Evolutionary conservation across 2,888 invertebrate species (phyloP).

Genomic region (Tridacna crocea): DNA sequence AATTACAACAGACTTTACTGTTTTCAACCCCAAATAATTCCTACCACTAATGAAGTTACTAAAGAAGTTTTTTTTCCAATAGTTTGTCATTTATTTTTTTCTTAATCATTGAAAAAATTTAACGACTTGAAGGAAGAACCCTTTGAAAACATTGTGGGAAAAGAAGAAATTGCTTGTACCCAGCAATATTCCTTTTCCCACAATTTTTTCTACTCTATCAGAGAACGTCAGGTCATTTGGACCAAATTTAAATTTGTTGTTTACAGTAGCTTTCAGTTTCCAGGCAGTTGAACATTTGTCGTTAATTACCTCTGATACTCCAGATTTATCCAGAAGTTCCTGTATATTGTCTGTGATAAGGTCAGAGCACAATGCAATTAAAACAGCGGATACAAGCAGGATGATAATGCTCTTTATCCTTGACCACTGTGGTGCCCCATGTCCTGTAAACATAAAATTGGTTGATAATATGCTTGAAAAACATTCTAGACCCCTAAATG

Average conservation of each 20-base stretch:
- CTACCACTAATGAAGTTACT: too few relatives aligned
- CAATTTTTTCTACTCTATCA: background rate
- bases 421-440: conserved; percentile 79
- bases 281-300: too few relatives aligned
- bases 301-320: conserved; percentile 76
- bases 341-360: conserved; percentile 80
- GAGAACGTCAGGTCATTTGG: too few relatives aligned
- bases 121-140: too few relatives aligned
- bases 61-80: too few relatives aligned
- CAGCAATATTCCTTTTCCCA: background rate
- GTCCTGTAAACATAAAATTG: conserved; percentile 21
- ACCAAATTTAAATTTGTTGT: too few relatives aligned
- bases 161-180: background rate
- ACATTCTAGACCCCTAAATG: too few relatives aligned
- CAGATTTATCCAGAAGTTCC: conserved; percentile 71
- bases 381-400: conserved; percentile 72
- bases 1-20: too few relatives aligned
- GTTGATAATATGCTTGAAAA: too few relatives aligned
- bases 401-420: conserved; percentile 77
- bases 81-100: too few relatives aligned
- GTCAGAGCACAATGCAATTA: conserved; percentile 80
- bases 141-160: background rate
- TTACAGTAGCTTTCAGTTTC: too few relatives aligned
- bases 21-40: too few relatives aligned
- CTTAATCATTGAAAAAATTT: background rate